These are phyloP conservation scores for Nansenia antarctica DNA, from an alignment of 2,113 vertebrate species.

Conservation along the genomic window DNA sequence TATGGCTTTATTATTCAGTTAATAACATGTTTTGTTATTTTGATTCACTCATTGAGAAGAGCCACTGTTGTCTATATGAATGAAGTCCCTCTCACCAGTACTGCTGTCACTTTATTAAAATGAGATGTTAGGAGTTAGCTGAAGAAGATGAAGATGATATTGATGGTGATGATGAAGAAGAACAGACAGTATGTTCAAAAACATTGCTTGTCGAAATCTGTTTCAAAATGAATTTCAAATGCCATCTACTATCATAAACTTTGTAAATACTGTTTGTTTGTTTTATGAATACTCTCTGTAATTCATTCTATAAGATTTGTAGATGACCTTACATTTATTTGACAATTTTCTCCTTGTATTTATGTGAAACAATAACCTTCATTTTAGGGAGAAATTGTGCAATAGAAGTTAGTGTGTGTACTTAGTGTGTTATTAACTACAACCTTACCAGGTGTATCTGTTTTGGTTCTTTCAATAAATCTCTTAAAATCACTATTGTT, in stretches of 20 bases:
- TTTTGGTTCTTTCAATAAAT: slow-evolving; percentile 56
- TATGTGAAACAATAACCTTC: slow-evolving; percentile 65
- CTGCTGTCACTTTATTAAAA: slow-evolving; percentile 27
- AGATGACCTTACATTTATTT: too few species aligned
- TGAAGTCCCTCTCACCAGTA: not conserved
- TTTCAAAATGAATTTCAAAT: not conserved
- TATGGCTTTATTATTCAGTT: not conserved
- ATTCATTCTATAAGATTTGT: too few species aligned
- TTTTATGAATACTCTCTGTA: too few species aligned
- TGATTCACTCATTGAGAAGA: not conserved
- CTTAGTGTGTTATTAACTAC: slow-evolving; percentile 24
- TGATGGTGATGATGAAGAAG: not conserved
- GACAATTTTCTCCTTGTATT: too few species aligned
- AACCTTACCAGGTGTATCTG: slow-evolving; percentile 34
- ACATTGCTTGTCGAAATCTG: too few species aligned
- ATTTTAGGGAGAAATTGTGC: too few species aligned
- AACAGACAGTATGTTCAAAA: not conserved
- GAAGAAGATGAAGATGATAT: slow-evolving; percentile 11
- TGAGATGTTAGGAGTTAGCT: too few species aligned
- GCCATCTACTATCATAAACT: not conserved
- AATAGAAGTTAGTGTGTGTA: too few species aligned
- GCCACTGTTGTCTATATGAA: not conserved
- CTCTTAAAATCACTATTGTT: not conserved
- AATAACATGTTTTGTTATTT: not conserved
- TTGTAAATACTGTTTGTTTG: slow-evolving; percentile 33